phyloP scores from a whole-genome alignment of 2,113 vertebrate genomes.

The Eonycteris spelaea region DNA sequence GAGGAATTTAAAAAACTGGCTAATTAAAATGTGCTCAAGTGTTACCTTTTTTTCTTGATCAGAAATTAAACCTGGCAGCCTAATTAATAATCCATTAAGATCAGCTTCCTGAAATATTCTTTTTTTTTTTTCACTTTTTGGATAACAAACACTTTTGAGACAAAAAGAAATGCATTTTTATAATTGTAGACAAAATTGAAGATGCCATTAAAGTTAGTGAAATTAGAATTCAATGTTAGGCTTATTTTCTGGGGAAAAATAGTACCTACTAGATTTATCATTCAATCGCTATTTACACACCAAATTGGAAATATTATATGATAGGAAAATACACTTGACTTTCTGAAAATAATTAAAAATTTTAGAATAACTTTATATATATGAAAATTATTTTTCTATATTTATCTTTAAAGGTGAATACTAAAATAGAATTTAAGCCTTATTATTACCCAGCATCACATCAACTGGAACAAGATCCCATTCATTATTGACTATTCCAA shows the following conservation, averaged over 20 bases:
- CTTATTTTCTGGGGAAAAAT: not conserved
- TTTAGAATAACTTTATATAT: not conserved
- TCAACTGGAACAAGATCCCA: not conserved
- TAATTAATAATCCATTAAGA: not conserved
- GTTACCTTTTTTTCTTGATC: slow-evolving; percentile 3
- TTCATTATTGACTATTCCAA: not conserved
- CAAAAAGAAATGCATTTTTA: not conserved
- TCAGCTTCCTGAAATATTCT: not conserved
- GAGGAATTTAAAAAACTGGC: not conserved
- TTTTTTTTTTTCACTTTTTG: not conserved
- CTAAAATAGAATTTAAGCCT: not conserved
- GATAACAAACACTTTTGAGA: not conserved
- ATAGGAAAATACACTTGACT: not conserved
- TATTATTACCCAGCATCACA: not conserved
- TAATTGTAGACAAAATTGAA: not conserved
- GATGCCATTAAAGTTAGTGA: not conserved
- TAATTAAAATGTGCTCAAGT: not conserved
- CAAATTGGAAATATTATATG: not conserved
- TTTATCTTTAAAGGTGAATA: not conserved
- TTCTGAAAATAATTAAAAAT: not conserved
- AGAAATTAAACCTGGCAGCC: slow-evolving; percentile 16
- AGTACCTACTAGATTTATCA: not conserved
- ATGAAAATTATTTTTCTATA: not conserved
- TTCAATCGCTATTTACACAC: not conserved
- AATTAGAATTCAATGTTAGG: not conserved